Percentiles rank a stretch among this genome's conserved stretches.
Conservation (phyloP, 2,113 vertebrate species). For the Pluvianellus socialis region DNA sequence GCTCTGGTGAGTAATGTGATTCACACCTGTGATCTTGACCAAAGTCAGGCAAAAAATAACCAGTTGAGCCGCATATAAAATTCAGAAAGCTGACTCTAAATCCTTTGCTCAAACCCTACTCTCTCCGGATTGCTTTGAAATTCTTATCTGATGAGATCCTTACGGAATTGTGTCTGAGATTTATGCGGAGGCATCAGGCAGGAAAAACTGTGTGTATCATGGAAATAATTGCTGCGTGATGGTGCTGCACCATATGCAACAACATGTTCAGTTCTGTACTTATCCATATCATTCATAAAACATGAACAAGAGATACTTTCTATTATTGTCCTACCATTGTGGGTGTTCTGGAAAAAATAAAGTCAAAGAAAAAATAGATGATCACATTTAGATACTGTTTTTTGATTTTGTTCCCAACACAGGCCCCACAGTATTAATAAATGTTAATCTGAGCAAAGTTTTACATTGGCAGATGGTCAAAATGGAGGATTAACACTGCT, state of each 20-base stretch:
- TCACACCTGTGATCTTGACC: not conserved
- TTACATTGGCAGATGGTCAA: slow-evolving; percentile 28
- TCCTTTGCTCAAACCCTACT: not conserved
- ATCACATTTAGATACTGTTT: not conserved
- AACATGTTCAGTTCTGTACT: not conserved
- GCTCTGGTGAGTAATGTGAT: not conserved
- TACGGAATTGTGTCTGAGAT: not conserved
- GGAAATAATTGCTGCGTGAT: not conserved
- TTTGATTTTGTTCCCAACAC: not conserved
- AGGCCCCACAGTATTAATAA: not conserved
- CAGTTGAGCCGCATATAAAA: not conserved
- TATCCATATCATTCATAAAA: not conserved
- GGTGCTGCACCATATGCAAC: not conserved
- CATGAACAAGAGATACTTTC: not conserved
- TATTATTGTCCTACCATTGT: not conserved
- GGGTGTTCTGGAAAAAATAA: not conserved
- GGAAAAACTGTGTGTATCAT: not conserved
- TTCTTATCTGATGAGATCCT: not conserved
- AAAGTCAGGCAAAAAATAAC: not conserved
- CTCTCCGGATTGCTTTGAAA: not conserved
- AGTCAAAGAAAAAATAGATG: not conserved
- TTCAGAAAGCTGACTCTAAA: not conserved
- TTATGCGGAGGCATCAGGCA: not conserved
- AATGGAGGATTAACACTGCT: slow-evolving; percentile 28
- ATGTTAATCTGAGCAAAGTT: not conserved